Conservation (phyloP, 2,797 vertebrate genomes). For the Melopsittacus undulatus region DNA sequence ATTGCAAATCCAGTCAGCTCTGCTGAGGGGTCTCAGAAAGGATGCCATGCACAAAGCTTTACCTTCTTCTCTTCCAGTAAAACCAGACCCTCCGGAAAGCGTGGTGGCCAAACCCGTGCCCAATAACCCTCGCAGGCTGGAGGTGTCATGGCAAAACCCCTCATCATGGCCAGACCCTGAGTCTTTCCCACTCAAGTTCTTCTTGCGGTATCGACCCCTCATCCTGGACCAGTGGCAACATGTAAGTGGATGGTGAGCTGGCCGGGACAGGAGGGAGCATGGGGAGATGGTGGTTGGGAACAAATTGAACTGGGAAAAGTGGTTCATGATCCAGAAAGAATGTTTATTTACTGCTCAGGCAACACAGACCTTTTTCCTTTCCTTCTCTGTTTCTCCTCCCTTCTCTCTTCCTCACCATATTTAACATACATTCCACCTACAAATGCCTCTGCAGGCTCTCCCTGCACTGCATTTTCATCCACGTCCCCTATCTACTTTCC, state of each 20-base stretch:
- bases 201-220: constrained; percentile 94
- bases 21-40: neutral
- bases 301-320: neutral
- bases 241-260: constrained; percentile 79
- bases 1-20: neutral
- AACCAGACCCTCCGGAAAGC: constrained; percentile 94
- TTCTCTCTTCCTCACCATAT: neutral
- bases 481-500: constrained; percentile 35
- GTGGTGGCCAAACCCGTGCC: constrained; percentile 89
- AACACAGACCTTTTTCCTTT: neutral
- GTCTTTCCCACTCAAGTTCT: constrained; percentile 95
- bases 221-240: constrained; percentile 97
- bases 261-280: fast-evolving
- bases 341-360: neutral
- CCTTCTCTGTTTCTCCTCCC: neutral
- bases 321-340: neutral
- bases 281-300: neutral
- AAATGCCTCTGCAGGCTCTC: constrained; percentile 8
- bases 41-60: neutral
- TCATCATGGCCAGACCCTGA: constrained; percentile 95
- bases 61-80: constrained; percentile 80
- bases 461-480: neutral
- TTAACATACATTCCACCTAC: neutral
- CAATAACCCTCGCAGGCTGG: constrained; percentile 86
- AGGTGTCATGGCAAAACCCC: constrained; percentile 94